phyloP scores from a whole-genome alignment of 2,888 invertebrate species.

The Drosophila yooni region DNA sequence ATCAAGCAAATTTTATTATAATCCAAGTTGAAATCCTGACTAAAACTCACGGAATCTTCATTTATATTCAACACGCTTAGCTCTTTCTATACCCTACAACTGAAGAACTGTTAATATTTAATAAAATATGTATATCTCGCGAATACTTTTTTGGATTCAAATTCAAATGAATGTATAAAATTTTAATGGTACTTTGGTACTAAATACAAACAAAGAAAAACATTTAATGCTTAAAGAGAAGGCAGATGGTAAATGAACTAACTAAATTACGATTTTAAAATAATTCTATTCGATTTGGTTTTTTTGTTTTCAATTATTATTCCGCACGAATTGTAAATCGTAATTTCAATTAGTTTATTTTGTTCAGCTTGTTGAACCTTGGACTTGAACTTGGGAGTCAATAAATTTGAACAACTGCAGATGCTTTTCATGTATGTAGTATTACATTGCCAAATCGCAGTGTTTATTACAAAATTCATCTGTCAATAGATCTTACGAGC shows the following conservation, averaged over 20 bases:
- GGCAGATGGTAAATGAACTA: slow-evolving; percentile 26
- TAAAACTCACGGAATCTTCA: not conserved
- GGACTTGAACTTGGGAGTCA: slow-evolving; percentile 28
- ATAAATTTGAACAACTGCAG: slow-evolving; percentile 14
- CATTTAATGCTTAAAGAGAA: slow-evolving; percentile 1
- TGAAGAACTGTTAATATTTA: not conserved
- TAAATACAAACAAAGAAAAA: not conserved
- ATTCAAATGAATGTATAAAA: not conserved
- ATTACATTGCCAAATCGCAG: slow-evolving; percentile 22
- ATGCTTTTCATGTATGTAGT: not conserved
- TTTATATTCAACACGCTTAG: not conserved
- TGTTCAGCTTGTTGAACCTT: slow-evolving; percentile 25
- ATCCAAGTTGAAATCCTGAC: not conserved
- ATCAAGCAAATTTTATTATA: no score
- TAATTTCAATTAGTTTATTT: slow-evolving; percentile 11
- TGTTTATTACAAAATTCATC: slow-evolving; percentile 61
- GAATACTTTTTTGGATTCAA: not conserved
- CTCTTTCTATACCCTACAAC: not conserved
- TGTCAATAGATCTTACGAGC: slow-evolving; percentile 48
- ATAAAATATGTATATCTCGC: not conserved
- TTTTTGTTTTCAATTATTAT: not conserved
- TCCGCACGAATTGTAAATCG: slow-evolving; percentile 14
- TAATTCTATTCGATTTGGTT: not conserved
- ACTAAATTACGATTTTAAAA: slow-evolving; percentile 2
- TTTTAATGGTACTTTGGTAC: not conserved